phyloP scores from a whole-genome alignment of 2,888 invertebrate genomes.

The Quadriops clusia region DNA sequence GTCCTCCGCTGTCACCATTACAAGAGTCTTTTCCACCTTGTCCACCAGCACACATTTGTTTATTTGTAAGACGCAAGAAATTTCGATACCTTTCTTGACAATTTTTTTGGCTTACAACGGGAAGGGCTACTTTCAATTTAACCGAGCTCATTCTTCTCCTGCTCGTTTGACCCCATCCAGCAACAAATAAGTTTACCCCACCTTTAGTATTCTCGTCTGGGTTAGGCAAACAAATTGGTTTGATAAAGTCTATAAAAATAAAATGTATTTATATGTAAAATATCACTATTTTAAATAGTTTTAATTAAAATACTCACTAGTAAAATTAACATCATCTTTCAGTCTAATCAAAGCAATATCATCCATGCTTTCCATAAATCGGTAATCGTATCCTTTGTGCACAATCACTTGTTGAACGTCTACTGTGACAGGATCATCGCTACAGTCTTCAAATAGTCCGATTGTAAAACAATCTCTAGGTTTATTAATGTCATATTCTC shows the following conservation, averaged over 20 bases:
- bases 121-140: constrained; percentile 29
- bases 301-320: constrained; percentile 37
- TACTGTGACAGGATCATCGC: constrained; percentile 28
- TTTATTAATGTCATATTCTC: constrained; percentile 38
- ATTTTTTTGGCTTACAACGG: constrained; percentile 27
- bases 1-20: constrained; percentile 40
- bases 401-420: constrained; percentile 31
- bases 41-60: constrained; percentile 59
- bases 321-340: constrained; percentile 32
- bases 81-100: constrained; percentile 5
- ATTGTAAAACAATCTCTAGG: constrained; percentile 34
- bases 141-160: constrained; percentile 15
- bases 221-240: constrained; percentile 45
- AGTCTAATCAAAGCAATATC: constrained; percentile 40
- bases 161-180: constrained; percentile 34
- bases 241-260: constrained; percentile 34
- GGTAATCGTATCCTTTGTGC: constrained; percentile 27
- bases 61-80: constrained; percentile 20
- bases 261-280: no score
- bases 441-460: constrained; percentile 27
- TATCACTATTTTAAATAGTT: no score
- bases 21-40: constrained; percentile 53
- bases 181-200: constrained; percentile 27
- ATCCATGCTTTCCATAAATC: constrained; percentile 24
- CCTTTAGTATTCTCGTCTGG: constrained; percentile 21